Base-by-base conservation (phyloP, 2,888 invertebrate genomes). In the Notodonta dromedarius region DNA sequence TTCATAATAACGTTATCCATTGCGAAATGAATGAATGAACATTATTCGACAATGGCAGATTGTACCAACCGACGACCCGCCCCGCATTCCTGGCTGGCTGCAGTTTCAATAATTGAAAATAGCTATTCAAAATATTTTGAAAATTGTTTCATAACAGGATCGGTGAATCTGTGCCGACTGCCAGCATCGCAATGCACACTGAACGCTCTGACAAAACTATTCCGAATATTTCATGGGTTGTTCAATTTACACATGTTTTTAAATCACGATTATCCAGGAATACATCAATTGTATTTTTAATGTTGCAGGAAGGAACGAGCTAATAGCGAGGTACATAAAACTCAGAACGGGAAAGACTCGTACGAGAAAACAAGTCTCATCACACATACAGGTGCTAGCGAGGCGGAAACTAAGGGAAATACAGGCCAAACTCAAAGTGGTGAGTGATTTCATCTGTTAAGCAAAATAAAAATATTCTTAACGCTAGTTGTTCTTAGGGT, bases 291-390 rank as follows among this genome's bases (percentile, higher is more conserved):
- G 12, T 6, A 35, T 53, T 16, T 51, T 5, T 9, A 16, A 14
- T 56, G 46, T 96, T 96, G 60, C 96, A 99, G 99, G 99, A 88
- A 97, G 99, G 82, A 99, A 99, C 95, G 99, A 99, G 95, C 95
- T 99, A 90, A 99, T 99, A 94, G 99, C 99, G 80, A 96, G 99
- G 86, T 99, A 99, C 95, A 99, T 99, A 91, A 99, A 99, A 95
- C 95, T 99, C 87, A 96, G 99, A 84, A 99, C 99, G 79, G 99
- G 99, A 75, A 99, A 99, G 94, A 99, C 99, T 93, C 96, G 99
- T 90, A 99, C 99, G 89, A 95, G 99, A 88, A 99, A 99, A 94
- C 99, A 99, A 95, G 99, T 99, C 85, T 99, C 99, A 83, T 99
- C 99, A 84, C 99, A 99, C 94, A 99, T 99, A 93, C 99, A 99